A percentile compares a stretch with the other conserved stretches of the same genome.
These are phyloP conservation scores for Panthera tigris DNA, from an alignment of 2,113 vertebrate genomes.

Conservation along the genomic window DNA sequence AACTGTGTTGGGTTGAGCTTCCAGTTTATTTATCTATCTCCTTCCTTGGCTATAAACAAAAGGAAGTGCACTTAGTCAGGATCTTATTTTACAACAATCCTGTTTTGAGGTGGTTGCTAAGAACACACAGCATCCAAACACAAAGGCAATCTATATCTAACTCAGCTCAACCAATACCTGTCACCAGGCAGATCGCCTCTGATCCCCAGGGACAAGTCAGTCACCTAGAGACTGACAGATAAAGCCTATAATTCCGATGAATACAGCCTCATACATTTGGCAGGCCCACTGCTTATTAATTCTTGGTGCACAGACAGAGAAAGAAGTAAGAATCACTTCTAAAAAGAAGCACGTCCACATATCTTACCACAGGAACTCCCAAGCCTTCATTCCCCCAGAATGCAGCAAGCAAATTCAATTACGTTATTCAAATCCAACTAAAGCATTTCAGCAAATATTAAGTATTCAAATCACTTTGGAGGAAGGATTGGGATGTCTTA, in stretches of 20 bases:
- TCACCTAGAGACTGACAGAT: background rate
- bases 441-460: constrained; percentile 72
- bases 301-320: constrained; percentile 6
- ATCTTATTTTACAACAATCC: background rate
- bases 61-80: background rate
- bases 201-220: background rate
- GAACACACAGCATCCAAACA: background rate
- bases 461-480: constrained; percentile 49
- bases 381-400: constrained; percentile 56
- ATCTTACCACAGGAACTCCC: constrained; percentile 48
- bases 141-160: background rate
- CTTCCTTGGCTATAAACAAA: background rate
- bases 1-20: background rate
- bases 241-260: background rate
- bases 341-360: constrained; percentile 40
- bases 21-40: background rate
- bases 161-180: background rate
- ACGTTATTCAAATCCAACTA: constrained; percentile 59
- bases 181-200: background rate
- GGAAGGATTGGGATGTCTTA: constrained; percentile 36
- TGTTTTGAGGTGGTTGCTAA: background rate
- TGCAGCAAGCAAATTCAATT: constrained; percentile 62
- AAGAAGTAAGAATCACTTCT: constrained; percentile 57
- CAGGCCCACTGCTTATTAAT: constrained; percentile 42
- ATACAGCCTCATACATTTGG: background rate